These are phyloP conservation scores for Astropecten irregularis DNA, from an alignment of 53 echinoderm and acorn worm genomes.

Conservation along the genomic window DNA sequence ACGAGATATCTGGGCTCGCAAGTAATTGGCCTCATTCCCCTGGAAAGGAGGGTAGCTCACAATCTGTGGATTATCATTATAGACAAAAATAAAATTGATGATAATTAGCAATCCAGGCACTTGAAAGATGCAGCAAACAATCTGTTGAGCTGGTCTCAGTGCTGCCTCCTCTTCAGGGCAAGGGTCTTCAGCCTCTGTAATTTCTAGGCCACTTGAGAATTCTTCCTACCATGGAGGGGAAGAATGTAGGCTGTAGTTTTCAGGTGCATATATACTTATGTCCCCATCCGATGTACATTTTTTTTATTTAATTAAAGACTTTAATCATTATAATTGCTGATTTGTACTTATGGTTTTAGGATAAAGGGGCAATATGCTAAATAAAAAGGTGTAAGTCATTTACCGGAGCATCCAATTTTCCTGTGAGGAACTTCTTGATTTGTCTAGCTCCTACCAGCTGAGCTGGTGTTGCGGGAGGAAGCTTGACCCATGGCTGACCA, in stretches of 20 bases:
- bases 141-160: slow-evolving; percentile 88
- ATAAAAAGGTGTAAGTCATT: no score
- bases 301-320: slow-evolving; percentile 97
- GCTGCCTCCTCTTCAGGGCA: slow-evolving; percentile 97
- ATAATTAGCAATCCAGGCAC: no score
- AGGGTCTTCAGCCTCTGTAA: slow-evolving; percentile 96
- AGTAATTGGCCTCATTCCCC: slow-evolving; percentile 87
- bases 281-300: slow-evolving; percentile 89
- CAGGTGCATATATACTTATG: slow-evolving; percentile 97
- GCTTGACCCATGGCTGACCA: slow-evolving; percentile 92
- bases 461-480: slow-evolving; percentile 83
- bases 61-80: slow-evolving; percentile 67
- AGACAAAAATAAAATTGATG: no score
- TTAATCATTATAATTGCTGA: no score
- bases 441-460: slow-evolving; percentile 85
- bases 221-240: slow-evolving; percentile 93
- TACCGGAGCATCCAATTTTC: slow-evolving; percentile 87
- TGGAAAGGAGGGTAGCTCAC: slow-evolving; percentile 96
- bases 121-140: no score
- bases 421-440: slow-evolving; percentile 96
- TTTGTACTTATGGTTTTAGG: no score
- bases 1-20: slow-evolving; percentile 87
- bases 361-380: no score
- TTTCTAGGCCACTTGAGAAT: slow-evolving; percentile 96
- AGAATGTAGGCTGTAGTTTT: slow-evolving; percentile 95